These are phyloP conservation scores for Phymanthus crucifer DNA, from an alignment of 92 coral and sea anemone genomes.

Conservation along the genomic window DNA sequence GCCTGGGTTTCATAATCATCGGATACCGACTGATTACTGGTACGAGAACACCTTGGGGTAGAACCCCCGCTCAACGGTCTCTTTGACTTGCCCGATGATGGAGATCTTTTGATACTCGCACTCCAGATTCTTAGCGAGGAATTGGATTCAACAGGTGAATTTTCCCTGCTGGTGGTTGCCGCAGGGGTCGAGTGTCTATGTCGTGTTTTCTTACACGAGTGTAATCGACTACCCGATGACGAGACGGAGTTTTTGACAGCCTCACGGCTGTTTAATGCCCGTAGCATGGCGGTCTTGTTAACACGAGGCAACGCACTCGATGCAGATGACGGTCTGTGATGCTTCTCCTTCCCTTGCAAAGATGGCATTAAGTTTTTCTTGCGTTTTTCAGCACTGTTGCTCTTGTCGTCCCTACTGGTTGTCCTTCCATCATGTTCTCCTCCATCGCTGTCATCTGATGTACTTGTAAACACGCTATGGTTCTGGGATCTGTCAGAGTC, in stretches of 20 bases:
- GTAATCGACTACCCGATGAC: slow-evolving; percentile 5
- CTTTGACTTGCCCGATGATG: neutral
- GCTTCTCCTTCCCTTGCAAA: slow-evolving; percentile 43
- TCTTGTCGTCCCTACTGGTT: slow-evolving; percentile 34
- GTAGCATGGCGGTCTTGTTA: slow-evolving; percentile 76
- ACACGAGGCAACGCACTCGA: slow-evolving; percentile 65
- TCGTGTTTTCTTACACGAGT: neutral
- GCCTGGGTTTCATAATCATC: slow-evolving; percentile 56
- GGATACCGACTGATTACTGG: neutral
- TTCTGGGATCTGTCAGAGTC: slow-evolving; percentile 21
- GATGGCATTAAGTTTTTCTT: slow-evolving; percentile 22
- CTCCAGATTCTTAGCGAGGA: slow-evolving; percentile 53
- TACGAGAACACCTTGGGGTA: slow-evolving; percentile 15
- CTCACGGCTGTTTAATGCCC: slow-evolving; percentile 74
- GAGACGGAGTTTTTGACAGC: slow-evolving; percentile 49
- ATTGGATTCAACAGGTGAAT: slow-evolving; percentile 3
- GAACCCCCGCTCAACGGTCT: slow-evolving; percentile 1
- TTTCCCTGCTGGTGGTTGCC: slow-evolving; percentile 18
- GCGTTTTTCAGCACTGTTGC: slow-evolving; percentile 36
- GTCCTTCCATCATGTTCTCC: slow-evolving; percentile 57
- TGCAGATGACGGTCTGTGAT: slow-evolving; percentile 14
- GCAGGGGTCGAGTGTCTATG: slow-evolving; percentile 23
- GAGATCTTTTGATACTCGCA: slow-evolving; percentile 42
- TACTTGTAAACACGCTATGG: slow-evolving; percentile 51
- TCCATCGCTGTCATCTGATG: slow-evolving; percentile 77